A percentile compares a stretch with the other conserved stretches of the same genome.
Evolutionary conservation across 2,113 vertebrate species (phyloP).

Genomic region (Lates calcarifer): DNA sequence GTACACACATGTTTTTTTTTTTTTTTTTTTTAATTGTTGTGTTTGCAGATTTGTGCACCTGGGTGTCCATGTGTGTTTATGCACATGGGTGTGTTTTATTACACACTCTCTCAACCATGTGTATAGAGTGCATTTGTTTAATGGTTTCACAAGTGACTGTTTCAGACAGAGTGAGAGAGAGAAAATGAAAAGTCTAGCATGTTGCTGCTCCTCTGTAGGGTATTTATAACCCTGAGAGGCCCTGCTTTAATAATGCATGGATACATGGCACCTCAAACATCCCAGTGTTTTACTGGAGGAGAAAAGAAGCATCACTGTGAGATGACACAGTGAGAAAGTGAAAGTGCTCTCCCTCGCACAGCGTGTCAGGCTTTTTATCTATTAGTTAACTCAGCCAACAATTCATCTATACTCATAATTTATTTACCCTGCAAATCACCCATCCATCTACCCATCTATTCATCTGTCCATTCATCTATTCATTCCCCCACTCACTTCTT

Average conservation of each 20-base stretch:
- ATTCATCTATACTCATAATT: slow-evolving; percentile 58
- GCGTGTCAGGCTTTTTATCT: slow-evolving; percentile 34
- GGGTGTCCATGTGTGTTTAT: not conserved
- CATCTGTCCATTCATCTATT: not conserved
- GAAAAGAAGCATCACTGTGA: slow-evolving; percentile 40
- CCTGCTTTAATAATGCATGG: slow-evolving; percentile 77
- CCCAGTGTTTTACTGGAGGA: slow-evolving; percentile 70
- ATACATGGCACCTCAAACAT: slow-evolving; percentile 78
- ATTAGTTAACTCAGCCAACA: slow-evolving; percentile 48
- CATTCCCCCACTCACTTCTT: not conserved
- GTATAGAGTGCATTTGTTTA: not conserved
- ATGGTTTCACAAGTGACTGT: slow-evolving; percentile 33
- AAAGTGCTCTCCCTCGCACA: slow-evolving; percentile 35
- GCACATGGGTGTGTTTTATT: not conserved
- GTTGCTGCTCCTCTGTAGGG: slow-evolving; percentile 59
- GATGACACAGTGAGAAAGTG: slow-evolving; percentile 33
- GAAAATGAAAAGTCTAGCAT: slow-evolving; percentile 46
- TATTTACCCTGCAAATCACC: slow-evolving; percentile 51
- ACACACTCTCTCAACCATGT: not conserved
- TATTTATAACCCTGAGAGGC: slow-evolving; percentile 80
- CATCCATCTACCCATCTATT: slow-evolving; percentile 30
- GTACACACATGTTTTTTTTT: slow-evolving; percentile 33
- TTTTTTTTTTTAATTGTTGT: too few relatives aligned
- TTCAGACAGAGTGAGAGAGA: slow-evolving; percentile 31
- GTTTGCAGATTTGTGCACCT: not conserved